A percentile compares a stretch with the other conserved stretches of the same genome.
Conservation (phyloP, 2,888 invertebrate species). For the Oscheius onirici region DNA sequence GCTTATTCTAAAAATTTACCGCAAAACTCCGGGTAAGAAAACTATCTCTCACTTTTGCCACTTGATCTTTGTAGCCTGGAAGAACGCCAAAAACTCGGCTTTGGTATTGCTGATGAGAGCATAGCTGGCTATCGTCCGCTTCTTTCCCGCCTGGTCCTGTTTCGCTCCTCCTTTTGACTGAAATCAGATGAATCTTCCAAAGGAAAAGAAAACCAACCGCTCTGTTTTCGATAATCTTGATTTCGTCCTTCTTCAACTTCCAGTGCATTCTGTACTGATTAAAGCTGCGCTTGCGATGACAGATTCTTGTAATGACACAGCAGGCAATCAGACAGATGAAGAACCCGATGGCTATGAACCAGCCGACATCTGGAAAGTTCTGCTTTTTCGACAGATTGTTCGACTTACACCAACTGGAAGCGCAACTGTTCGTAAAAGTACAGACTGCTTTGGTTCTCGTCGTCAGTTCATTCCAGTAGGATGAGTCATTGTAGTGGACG, state of each 20-base stretch:
- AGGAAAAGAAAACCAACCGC: conserved; percentile 29
- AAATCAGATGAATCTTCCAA: neutral
- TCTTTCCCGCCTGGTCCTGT: conserved; percentile 37
- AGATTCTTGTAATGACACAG: conserved; percentile 4
- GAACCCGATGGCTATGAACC: conserved; percentile 14
- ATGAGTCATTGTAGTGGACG: neutral
- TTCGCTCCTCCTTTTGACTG: conserved; percentile 17
- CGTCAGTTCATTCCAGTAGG: conserved; percentile 6
- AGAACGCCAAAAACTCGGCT: conserved; percentile 62
- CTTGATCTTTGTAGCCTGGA: conserved; percentile 56
- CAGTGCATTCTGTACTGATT: conserved; percentile 63
- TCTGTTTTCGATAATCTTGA: conserved; percentile 67
- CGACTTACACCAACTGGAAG: conserved; percentile 27
- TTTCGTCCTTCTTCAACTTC: conserved; percentile 52
- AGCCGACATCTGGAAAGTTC: conserved; percentile 9
- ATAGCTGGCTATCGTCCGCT: conserved; percentile 49
- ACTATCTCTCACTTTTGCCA: conserved; percentile 54
- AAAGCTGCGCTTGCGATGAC: conserved; percentile 32
- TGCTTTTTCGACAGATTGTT: too few relatives aligned
- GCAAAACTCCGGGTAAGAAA: too few relatives aligned
- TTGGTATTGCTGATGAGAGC: conserved; percentile 62
- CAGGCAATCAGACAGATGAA: conserved; percentile 8
- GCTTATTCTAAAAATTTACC: too few relatives aligned
- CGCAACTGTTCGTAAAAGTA: conserved; percentile 18
- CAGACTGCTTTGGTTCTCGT: conserved; percentile 11